These are phyloP conservation scores for Drosophila athabasca DNA, from an alignment of 1,140 invertebrate genomes.

Conservation along the genomic window DNA sequence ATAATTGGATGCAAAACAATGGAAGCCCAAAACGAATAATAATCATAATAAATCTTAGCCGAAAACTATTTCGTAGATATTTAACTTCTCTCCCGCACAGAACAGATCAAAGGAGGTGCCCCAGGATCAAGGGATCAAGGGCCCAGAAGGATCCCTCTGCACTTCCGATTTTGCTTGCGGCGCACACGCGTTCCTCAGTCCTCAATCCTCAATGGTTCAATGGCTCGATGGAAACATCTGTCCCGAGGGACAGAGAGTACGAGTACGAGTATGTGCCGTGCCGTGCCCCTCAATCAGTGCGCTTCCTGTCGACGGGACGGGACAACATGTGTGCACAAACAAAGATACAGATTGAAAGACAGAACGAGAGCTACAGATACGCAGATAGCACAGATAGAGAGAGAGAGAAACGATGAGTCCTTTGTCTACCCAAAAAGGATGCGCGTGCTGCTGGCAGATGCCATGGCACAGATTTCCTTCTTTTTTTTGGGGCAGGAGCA, in stretches of 20 bases:
- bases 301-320: slow-evolving; percentile 60
- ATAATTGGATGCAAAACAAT: slow-evolving; percentile 47
- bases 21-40: slow-evolving; percentile 28
- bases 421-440: slow-evolving; percentile 63
- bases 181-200: slow-evolving; percentile 55
- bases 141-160: slow-evolving; percentile 18
- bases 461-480: neutral
- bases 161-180: slow-evolving; percentile 60
- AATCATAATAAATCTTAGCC: slow-evolving; percentile 52
- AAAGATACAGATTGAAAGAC: slow-evolving; percentile 11
- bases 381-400: neutral
- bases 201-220: slow-evolving; percentile 15
- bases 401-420: slow-evolving; percentile 6
- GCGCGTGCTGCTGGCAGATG: slow-evolving; percentile 75
- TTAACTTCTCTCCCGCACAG: slow-evolving; percentile 33
- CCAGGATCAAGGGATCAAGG: neutral
- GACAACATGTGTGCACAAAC: slow-evolving; percentile 54
- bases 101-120: slow-evolving; percentile 30
- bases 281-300: slow-evolving; percentile 75
- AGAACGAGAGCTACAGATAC: slow-evolving; percentile 10
- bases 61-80: slow-evolving; percentile 45
- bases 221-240: slow-evolving; percentile 54
- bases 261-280: too few species aligned
- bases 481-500: neutral
- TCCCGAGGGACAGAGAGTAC: slow-evolving; percentile 47